Conservation (phyloP, 2,113 vertebrate species). For the Hucho hucho region DNA sequence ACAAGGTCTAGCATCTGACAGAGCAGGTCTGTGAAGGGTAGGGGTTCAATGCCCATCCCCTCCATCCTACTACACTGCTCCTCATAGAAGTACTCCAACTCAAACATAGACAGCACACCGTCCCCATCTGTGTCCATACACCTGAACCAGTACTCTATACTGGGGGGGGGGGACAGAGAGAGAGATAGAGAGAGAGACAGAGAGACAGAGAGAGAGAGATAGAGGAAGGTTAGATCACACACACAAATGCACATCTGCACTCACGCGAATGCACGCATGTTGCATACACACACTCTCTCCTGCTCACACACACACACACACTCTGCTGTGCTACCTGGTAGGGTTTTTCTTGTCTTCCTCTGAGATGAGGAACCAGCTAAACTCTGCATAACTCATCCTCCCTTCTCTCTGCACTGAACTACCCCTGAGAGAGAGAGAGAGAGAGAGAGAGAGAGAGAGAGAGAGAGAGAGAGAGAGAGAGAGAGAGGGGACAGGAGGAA, state of each 20-base stretch:
- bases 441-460: no score
- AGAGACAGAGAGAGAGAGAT: not conserved
- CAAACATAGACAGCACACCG: slow-evolving; percentile 95
- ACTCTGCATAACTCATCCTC: slow-evolving; percentile 97
- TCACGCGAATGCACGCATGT: not conserved
- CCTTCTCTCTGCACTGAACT: slow-evolving; percentile 89
- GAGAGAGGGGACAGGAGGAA: not conserved
- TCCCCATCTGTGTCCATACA: slow-evolving; percentile 97
- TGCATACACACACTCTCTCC: not conserved
- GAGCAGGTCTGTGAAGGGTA: slow-evolving; percentile 94
- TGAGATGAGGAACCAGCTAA: slow-evolving; percentile 97
- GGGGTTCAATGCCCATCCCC: slow-evolving; percentile 96
- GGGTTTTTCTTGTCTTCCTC: slow-evolving; percentile 97
- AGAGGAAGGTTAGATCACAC: not conserved
- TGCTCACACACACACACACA: slow-evolving; percentile 7
- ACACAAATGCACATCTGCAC: no score
- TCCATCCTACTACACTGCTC: slow-evolving; percentile 99
- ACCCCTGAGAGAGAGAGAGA: slow-evolving; percentile 77
- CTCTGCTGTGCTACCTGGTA: slow-evolving; percentile 81
- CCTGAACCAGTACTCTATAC: slow-evolving; percentile 97
- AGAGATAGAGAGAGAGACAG: no score
- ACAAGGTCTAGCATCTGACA: slow-evolving; percentile 98
- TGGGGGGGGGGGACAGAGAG: slow-evolving; percentile 51
- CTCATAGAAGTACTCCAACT: slow-evolving; percentile 95
- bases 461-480: no score